Evolutionary conservation across 35 echinoderm and acorn worm species (phyloP).

Genomic region (Antedon bifida): DNA sequence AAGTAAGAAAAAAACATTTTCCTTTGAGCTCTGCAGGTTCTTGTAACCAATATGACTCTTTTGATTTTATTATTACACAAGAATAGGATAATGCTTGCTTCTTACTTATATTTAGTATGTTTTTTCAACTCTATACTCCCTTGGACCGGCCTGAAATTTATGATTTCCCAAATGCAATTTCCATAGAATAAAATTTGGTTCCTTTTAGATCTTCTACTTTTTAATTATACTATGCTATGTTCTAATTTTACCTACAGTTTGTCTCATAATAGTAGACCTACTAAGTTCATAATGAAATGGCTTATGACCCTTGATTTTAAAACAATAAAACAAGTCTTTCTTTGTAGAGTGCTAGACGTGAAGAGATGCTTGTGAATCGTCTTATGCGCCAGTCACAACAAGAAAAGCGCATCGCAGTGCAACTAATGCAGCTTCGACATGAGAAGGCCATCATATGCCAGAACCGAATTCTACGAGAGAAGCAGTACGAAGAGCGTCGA

Average conservation of each 20-base stretch:
- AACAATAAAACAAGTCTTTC: no score
- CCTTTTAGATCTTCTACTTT: no score
- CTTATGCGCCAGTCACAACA: constrained; percentile 96
- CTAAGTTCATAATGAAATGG: no score
- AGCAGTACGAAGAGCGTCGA: constrained; percentile 88
- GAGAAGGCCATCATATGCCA: constrained; percentile 85
- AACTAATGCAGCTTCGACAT: constrained; percentile 81
- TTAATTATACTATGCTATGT: no score
- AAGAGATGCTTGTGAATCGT: constrained; percentile 71
- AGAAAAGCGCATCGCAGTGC: constrained; percentile 79
- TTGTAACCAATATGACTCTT: neutral
- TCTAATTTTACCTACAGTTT: no score
- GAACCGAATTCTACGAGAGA: constrained; percentile 80
- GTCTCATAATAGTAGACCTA: no score
- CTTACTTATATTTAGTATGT: no score
- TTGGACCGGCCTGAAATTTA: no score
- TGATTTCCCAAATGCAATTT: no score
- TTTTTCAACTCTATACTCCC: no score
- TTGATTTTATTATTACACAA: neutral
- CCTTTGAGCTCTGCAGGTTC: neutral
- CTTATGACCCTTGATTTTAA: no score
- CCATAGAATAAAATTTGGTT: no score
- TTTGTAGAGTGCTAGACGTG: constrained; percentile 46
- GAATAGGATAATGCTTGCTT: neutral
- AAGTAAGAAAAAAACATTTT: constrained; percentile 25